These are phyloP conservation scores for Scaptomyza parva DNA, from an alignment of 2,888 invertebrate species.

Conservation along the genomic window DNA sequence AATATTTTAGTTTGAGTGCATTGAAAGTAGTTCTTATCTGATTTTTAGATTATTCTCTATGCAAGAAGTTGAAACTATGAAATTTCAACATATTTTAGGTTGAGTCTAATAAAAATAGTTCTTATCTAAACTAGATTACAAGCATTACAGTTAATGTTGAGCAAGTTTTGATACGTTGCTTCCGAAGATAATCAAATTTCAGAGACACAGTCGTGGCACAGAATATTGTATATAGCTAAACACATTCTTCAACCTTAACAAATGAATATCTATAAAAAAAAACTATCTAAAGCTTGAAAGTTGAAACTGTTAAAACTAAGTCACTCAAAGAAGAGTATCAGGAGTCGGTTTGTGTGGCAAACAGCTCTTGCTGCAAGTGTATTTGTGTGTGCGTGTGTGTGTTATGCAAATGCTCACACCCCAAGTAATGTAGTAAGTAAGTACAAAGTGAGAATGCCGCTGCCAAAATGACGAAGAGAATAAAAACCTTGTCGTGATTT, in stretches of 20 bases:
- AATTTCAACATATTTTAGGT: too few species aligned
- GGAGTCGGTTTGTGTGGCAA: background rate
- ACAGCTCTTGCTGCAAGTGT: slow-evolving; percentile 1
- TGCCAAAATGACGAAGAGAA: slow-evolving; percentile 22
- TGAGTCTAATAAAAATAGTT: too few species aligned
- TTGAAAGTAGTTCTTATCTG: too few species aligned
- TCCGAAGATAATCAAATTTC: too few species aligned
- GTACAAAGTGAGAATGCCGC: slow-evolving; percentile 39
- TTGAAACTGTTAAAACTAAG: slow-evolving; percentile 6
- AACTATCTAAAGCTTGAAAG: slow-evolving; percentile 8
- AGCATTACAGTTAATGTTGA: too few species aligned
- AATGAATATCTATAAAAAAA: background rate
- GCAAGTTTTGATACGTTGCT: too few species aligned
- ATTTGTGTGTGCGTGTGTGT: background rate
- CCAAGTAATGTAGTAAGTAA: slow-evolving; percentile 25
- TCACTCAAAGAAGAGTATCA: background rate
- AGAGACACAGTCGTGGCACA: too few species aligned
- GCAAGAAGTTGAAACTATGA: too few species aligned
- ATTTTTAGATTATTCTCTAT: too few species aligned
- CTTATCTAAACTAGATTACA: too few species aligned
- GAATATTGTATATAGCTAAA: too few species aligned
- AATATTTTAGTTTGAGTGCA: too few species aligned
- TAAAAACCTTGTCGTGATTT: slow-evolving; percentile 59
- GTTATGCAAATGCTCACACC: slow-evolving; percentile 76
- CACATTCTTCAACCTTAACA: background rate